Conservation (phyloP, 1,140 invertebrate genomes). For the Vollenhovia emeryi region DNA sequence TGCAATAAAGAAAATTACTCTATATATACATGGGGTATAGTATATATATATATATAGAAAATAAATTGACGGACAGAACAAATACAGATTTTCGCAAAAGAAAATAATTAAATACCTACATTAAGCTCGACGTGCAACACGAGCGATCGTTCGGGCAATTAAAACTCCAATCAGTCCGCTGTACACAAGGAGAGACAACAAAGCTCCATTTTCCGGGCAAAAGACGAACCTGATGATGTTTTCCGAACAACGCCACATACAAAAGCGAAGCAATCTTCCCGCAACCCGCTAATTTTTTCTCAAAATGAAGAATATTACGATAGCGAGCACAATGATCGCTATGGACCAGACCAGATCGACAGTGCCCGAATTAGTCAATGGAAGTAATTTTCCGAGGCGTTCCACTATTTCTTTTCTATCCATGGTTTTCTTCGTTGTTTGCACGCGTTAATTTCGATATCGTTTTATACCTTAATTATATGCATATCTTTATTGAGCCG, state of each 20-base stretch:
- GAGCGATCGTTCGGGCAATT: slow-evolving; percentile 5
- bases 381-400: background rate
- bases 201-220: slow-evolving; percentile 39
- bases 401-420: background rate
- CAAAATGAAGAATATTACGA: slow-evolving; percentile 23
- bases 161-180: slow-evolving; percentile 27
- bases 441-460: background rate
- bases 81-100: background rate
- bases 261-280: background rate
- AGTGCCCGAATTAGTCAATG: slow-evolving; percentile 8
- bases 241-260: background rate
- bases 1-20: background rate
- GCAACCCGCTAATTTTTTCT: background rate
- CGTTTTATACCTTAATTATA: background rate
- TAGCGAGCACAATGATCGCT: slow-evolving; percentile 23
- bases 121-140: slow-evolving; percentile 1
- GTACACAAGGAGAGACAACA: slow-evolving; percentile 35
- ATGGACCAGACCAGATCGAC: slow-evolving; percentile 48
- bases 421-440: background rate
- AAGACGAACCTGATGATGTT: slow-evolving; percentile 21
- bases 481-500: background rate
- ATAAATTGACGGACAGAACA: background rate
- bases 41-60: background rate
- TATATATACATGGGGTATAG: background rate
- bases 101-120: slow-evolving; percentile 44